Percentiles rank a stretch among this genome's conserved stretches.
Evolutionary conservation across 2,888 invertebrate genomes (phyloP).

Genomic region (Drosophila meridiana): DNA sequence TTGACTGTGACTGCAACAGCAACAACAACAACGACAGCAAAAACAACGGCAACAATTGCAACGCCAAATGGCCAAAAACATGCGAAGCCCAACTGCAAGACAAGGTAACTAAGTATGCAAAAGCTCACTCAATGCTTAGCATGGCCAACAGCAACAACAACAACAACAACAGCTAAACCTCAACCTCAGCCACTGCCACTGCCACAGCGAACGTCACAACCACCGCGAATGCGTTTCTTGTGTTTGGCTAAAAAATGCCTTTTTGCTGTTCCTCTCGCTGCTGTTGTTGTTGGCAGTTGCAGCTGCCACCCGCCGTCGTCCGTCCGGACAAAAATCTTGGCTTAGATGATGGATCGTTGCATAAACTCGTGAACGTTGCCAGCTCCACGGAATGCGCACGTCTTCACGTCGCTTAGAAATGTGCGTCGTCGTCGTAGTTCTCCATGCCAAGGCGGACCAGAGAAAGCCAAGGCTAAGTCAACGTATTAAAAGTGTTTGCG

Average conservation of each 20-base stretch:
- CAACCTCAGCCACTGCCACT: constrained; percentile 36
- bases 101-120: constrained; percentile 42
- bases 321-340: constrained; percentile 19
- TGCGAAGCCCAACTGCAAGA: constrained; percentile 53
- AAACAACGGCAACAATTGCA: constrained; percentile 23
- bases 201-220: constrained; percentile 21
- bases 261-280: constrained; percentile 55
- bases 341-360: constrained; percentile 76
- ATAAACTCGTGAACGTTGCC: constrained; percentile 61
- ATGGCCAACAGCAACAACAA: constrained; percentile 30
- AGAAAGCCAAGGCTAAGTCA: background rate
- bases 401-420: constrained; percentile 50
- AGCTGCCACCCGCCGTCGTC: constrained; percentile 64
- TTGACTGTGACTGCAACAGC: constrained; percentile 45
- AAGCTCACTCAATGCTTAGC: constrained; percentile 47
- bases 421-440: constrained; percentile 39
- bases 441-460: background rate
- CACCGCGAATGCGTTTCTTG: constrained; percentile 74
- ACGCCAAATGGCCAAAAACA: constrained; percentile 73
- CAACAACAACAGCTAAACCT: constrained; percentile 19
- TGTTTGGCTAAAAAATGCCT: constrained; percentile 70
- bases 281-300: constrained; percentile 47
- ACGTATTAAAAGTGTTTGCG: constrained; percentile 32
- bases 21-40: constrained; percentile 8
- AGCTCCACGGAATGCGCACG: constrained; percentile 48